These are phyloP conservation scores for Drosophila pallidifrons DNA, from an alignment of 1,140 invertebrate species.

Conservation along the genomic window DNA sequence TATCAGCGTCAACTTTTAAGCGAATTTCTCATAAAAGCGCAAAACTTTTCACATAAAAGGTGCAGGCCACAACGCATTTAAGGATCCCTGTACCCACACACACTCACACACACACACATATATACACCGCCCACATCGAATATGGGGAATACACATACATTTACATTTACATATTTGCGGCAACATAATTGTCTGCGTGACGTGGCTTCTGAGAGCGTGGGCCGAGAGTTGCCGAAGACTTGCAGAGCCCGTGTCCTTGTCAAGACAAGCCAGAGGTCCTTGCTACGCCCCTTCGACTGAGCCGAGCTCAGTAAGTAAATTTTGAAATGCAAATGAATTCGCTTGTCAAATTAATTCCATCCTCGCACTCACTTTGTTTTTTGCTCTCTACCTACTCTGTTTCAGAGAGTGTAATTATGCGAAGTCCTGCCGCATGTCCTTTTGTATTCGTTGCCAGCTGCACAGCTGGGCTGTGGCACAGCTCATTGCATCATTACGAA, in stretches of 20 bases:
- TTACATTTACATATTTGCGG: conserved; percentile 57
- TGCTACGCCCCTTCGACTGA: not conserved
- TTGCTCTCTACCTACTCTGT: not conserved
- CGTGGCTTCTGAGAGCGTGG: conserved; percentile 13
- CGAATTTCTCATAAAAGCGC: conserved; percentile 60
- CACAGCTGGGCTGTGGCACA: not conserved
- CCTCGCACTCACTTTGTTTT: not conserved
- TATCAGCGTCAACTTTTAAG: conserved; percentile 64
- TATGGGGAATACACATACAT: conserved; percentile 10
- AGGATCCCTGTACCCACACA: conserved; percentile 28
- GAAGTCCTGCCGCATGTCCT: not conserved
- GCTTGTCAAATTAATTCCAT: conserved; percentile 52
- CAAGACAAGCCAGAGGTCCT: conserved; percentile 2
- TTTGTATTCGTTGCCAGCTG: not conserved
- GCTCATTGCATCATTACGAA: conserved; percentile 37
- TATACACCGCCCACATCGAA: conserved; percentile 22
- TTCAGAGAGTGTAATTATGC: conserved; percentile 3
- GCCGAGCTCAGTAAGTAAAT: conserved; percentile 40
- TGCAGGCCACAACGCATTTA: conserved; percentile 40
- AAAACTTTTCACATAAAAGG: conserved; percentile 71
- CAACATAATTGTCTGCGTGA: conserved; percentile 63
- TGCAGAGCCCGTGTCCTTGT: conserved; percentile 32
- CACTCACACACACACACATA: conserved; percentile 5
- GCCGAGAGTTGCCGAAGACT: conserved; percentile 40
- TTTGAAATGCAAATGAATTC: conserved; percentile 63